Evolutionary conservation across 2,797 vertebrate genomes (phyloP).

Genomic region (Mareca strepera): DNA sequence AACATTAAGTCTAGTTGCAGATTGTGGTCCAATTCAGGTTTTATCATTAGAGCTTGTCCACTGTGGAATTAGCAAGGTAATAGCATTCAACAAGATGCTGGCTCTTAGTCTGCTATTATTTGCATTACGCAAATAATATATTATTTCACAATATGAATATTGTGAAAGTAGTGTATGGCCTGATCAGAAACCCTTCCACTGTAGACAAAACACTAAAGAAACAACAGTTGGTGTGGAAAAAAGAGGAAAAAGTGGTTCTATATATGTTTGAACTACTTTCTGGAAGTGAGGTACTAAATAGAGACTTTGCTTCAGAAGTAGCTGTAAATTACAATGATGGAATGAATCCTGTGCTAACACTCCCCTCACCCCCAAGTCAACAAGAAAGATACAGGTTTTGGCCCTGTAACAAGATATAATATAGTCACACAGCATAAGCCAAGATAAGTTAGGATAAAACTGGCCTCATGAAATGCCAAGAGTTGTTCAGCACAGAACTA

Average conservation of each 20-base stretch:
- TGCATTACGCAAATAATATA: neutral
- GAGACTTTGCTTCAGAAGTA: neutral
- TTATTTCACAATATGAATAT: neutral
- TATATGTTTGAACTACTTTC: neutral
- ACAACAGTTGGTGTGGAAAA: neutral
- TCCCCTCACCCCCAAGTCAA: accelerated
- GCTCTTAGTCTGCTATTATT: neutral
- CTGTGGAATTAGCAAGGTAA: neutral
- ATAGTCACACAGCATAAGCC: neutral
- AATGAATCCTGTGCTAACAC: neutral
- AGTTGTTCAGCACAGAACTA: neutral
- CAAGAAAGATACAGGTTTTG: neutral
- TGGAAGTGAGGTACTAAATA: neutral
- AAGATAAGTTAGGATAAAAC: neutral
- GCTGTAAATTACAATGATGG: neutral
- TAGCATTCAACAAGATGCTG: neutral
- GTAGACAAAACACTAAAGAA: neutral
- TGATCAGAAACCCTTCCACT: neutral
- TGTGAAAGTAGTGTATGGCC: neutral
- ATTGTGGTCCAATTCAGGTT: neutral
- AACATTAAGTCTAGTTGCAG: neutral
- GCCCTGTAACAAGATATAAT: neutral
- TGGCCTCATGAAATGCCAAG: neutral
- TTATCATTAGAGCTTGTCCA: neutral
- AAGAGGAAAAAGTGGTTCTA: neutral